These are phyloP conservation scores for Thera obeliscata DNA, from an alignment of 2,888 invertebrate genomes.

Conservation along the genomic window DNA sequence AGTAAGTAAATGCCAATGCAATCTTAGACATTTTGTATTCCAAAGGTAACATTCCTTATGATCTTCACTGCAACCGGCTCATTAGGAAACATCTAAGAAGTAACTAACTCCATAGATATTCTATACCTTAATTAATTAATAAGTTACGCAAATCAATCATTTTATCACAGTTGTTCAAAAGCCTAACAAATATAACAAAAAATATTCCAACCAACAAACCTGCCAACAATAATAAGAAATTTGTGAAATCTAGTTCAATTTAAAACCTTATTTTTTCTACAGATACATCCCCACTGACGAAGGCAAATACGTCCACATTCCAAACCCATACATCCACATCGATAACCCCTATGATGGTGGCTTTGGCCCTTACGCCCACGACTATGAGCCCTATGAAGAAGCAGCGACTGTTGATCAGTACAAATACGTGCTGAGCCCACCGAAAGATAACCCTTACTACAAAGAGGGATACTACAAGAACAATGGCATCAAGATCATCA, in stretches of 20 bases:
- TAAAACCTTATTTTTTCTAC: constrained; percentile 37
- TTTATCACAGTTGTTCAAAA: background rate
- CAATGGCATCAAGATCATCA: constrained; percentile 81
- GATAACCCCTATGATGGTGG: constrained; percentile 79
- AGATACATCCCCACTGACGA: constrained; percentile 79
- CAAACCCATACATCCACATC: constrained; percentile 81
- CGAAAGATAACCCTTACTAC: constrained; percentile 74
- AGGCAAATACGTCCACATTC: constrained; percentile 82
- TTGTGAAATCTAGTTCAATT: constrained; percentile 16
- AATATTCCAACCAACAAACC: background rate
- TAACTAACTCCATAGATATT: constrained; percentile 10
- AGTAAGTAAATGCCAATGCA: constrained; percentile 73
- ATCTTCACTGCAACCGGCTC: constrained; percentile 18
- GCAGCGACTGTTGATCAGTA: constrained; percentile 74
- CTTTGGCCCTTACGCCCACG: constrained; percentile 74
- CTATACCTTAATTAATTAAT: background rate
- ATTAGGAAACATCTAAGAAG: constrained; percentile 14
- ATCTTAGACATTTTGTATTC: constrained; percentile 39
- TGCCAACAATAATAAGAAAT: background rate
- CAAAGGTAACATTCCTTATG: constrained; percentile 30
- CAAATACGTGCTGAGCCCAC: constrained; percentile 62
- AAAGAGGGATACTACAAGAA: constrained; percentile 80
- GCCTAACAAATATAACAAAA: background rate
- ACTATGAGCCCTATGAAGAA: constrained; percentile 78
- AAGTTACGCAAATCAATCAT: background rate